Evolutionary conservation across 2,797 vertebrate genomes (phyloP).

Genomic region (Discoglossus pictus): DNA sequence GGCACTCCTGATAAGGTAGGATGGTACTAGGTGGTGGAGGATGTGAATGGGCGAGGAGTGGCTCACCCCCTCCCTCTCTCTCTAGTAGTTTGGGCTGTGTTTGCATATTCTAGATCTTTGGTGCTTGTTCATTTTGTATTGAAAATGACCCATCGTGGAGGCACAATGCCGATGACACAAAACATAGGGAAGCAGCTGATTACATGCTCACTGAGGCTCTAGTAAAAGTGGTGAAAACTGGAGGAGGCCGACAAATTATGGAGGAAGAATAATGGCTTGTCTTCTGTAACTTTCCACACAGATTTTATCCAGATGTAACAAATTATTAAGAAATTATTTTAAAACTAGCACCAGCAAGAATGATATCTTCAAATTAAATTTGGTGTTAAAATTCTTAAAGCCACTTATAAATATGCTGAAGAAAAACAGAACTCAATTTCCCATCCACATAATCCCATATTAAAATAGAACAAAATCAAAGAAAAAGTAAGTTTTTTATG

Average conservation of each 20-base stretch:
- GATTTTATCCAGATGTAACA: too few relatives aligned
- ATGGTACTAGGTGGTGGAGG: neutral
- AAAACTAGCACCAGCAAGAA: too few relatives aligned
- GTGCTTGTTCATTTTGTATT: constrained; percentile 18
- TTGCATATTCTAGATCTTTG: constrained; percentile 30
- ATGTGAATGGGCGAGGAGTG: neutral
- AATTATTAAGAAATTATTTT: too few relatives aligned
- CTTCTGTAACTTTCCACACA: too few relatives aligned
- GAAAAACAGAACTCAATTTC: too few relatives aligned
- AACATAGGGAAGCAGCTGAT: constrained; percentile 5
- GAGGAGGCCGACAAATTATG: neutral
- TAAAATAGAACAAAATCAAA: too few relatives aligned
- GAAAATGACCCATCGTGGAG: constrained; percentile 37
- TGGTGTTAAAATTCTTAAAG: too few relatives aligned
- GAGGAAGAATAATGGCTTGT: too few relatives aligned
- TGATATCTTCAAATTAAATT: too few relatives aligned
- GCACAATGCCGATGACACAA: constrained; percentile 11
- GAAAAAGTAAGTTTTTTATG: too few relatives aligned
- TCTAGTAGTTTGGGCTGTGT: constrained; percentile 4
- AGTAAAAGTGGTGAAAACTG: neutral
- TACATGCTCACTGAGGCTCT: constrained; percentile 17
- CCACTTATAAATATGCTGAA: too few relatives aligned
- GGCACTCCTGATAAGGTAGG: neutral
- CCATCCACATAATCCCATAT: too few relatives aligned
- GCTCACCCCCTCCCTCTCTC: neutral